Evolutionary conservation across 2,113 vertebrate species (phyloP), one percentile per base, ranked within the genome.

Genomic region (Phoenicopterus ruber): DNA sequence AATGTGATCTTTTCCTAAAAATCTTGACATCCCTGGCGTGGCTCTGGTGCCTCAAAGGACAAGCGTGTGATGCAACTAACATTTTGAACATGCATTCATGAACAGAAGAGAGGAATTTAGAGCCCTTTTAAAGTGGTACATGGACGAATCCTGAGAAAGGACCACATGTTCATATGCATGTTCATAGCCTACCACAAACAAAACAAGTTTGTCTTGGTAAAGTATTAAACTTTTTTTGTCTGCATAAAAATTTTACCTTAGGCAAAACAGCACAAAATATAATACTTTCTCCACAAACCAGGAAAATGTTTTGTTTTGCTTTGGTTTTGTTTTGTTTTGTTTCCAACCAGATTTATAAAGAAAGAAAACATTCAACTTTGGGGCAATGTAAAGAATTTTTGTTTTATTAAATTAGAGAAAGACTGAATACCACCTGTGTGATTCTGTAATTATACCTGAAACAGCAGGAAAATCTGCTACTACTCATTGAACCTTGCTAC

Each of bases 391-490:
- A 88, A 66, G 47, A 84, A 82, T 84, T 96, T 87, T 90, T 93
- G 40, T 74, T 66, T 87, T 87, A 95, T 87, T 76, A 77, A 93
- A 96, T 96, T 69, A 96, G 58, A 93, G 82, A 86, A 82, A 87
- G 71, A 66, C 69, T 94, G 77, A 95, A 93, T 65, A 32, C 66
- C 82, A 97, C 38, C 65, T 88, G 73, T 65, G 86, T 94, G 63
- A 78, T 76, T 47, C 54, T 88, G 79, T 92, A 97, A 91, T 91
- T 94, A 88, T 17, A 95, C 34, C 77, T 87, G 89, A 96, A 82
- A 86, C 80, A 96, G 82, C 44, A 94, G 91, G 88, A 97, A 97
- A 94, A 86, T 71, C 84, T 95, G 73, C 76, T 95, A 20, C 62
- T 96, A 54, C 72, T 91, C 59, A 25, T 63, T 89, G 71, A 97